A percentile compares a stretch with the other conserved stretches of the same genome.
These are phyloP conservation scores for Todiramphus saurophagus DNA, from an alignment of 2,113 vertebrate genomes.

Conservation along the genomic window DNA sequence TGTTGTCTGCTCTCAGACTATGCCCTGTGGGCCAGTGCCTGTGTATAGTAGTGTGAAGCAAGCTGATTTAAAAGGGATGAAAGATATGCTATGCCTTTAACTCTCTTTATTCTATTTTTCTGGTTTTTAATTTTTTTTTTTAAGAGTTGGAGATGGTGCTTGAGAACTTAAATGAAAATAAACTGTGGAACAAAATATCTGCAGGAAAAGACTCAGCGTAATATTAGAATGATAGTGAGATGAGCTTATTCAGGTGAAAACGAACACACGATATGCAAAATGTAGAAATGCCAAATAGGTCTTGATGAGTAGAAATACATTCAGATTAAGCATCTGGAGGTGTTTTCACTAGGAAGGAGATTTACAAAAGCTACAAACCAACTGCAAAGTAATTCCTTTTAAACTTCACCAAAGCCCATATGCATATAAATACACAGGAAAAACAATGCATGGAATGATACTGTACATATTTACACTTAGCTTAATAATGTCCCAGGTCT, in stretches of 20 bases:
- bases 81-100: not conserved
- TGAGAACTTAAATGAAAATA: not conserved
- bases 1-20: not conserved
- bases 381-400: not conserved
- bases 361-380: not conserved
- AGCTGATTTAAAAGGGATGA: not conserved
- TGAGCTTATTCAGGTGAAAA: not conserved
- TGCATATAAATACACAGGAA: constrained; percentile 22
- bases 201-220: not conserved
- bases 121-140: too few species aligned
- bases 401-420: not conserved
- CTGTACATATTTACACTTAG: constrained; percentile 77
- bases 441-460: constrained; percentile 60
- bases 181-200: not conserved
- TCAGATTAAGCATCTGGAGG: not conserved
- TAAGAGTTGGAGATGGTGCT: not conserved
- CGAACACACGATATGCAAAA: not conserved
- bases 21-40: not conserved
- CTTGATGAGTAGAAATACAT: not conserved
- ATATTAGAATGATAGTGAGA: not conserved
- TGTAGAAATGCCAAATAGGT: not conserved
- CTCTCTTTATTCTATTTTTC: too few species aligned
- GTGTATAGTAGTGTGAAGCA: not conserved
- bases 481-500: constrained; percentile 79
- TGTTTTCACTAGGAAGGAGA: not conserved